phyloP scores from a whole-genome alignment of 2,113 vertebrate species.

The Apodemus sylvaticus region DNA sequence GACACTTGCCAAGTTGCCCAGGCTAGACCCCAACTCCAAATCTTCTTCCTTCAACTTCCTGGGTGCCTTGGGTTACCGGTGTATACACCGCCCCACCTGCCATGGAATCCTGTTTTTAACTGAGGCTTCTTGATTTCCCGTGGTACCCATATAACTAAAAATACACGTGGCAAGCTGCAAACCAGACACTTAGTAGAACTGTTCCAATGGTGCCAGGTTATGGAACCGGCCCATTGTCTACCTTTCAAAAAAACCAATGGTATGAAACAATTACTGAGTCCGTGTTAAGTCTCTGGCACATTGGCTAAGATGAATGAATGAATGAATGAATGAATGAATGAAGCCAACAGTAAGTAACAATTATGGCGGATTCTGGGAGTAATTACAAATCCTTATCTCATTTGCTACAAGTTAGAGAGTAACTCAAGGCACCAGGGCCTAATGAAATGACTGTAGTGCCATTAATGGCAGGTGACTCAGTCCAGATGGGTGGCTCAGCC shows the following conservation, averaged over 20 bases:
- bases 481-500: background rate
- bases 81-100: background rate
- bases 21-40: background rate
- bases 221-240: background rate
- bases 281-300: background rate
- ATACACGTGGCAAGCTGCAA: background rate
- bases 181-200: background rate
- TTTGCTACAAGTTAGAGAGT: background rate
- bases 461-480: background rate
- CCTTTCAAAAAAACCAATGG: conserved; percentile 2
- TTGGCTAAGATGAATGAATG: background rate
- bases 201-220: background rate
- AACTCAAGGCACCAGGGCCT: background rate
- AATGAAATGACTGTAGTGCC: background rate
- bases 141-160: background rate
- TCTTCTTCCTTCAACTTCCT: background rate
- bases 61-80: background rate
- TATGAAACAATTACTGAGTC: background rate
- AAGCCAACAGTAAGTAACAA: background rate
- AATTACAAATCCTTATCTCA: conserved; percentile 15
- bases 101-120: background rate
- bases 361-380: background rate
- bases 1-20: background rate
- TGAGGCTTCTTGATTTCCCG: background rate
- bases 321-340: background rate